These are phyloP conservation scores for Eilema griseolum DNA, from an alignment of 2,888 invertebrate species.

Conservation along the genomic window DNA sequence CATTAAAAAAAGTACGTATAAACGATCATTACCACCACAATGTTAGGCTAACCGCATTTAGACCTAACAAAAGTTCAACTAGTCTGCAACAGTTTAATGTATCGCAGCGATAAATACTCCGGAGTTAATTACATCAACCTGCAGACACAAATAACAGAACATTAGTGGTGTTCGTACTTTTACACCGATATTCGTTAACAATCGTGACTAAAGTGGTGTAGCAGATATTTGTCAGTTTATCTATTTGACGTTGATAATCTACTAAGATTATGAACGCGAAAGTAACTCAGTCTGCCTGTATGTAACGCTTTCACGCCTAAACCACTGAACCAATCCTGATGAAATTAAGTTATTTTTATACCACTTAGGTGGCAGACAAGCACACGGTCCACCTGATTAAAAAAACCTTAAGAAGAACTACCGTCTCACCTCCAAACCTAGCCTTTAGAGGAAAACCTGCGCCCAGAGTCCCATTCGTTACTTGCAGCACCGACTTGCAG, in stretches of 20 bases:
- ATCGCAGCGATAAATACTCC: not conserved
- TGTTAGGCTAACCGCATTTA: slow-evolving; percentile 7
- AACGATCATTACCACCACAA: slow-evolving; percentile 26
- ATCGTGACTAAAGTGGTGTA: not conserved
- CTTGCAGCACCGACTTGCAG: too few relatives aligned
- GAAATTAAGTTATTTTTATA: too few relatives aligned
- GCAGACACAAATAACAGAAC: not conserved
- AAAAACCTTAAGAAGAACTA: too few relatives aligned
- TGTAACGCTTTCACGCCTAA: too few relatives aligned
- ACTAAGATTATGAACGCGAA: too few relatives aligned
- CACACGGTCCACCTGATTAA: too few relatives aligned
- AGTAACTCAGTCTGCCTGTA: too few relatives aligned
- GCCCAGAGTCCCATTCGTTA: too few relatives aligned
- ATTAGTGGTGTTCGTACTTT: not conserved
- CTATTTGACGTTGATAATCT: not conserved
- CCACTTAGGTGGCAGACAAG: too few relatives aligned
- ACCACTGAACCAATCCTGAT: too few relatives aligned
- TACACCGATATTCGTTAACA: not conserved
- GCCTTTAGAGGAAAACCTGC: too few relatives aligned
- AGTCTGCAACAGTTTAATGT: slow-evolving; percentile 8
- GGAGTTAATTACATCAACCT: slow-evolving; percentile 1
- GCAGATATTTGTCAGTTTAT: not conserved
- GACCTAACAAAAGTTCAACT: slow-evolving; percentile 7
- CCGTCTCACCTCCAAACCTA: too few relatives aligned
- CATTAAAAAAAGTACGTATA: slow-evolving; percentile 16